A percentile compares a stretch with the other conserved stretches of the same genome.
Evolutionary conservation across 92 coral and sea anemone genomes (phyloP).

Genomic region (Zoanthus sociatus): DNA sequence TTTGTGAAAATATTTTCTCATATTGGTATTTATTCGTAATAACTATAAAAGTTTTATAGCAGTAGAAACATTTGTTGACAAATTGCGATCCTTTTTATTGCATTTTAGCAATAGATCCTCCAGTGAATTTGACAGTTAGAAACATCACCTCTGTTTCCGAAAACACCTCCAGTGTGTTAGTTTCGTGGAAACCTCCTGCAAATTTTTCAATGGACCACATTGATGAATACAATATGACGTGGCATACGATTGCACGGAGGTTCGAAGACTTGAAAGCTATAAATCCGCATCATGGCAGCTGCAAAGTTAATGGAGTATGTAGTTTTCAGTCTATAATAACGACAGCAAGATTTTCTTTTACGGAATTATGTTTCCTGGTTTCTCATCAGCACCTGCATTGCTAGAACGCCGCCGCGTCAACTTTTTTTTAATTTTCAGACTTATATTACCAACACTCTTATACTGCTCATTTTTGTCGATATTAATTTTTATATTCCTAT

Average conservation of each 20-base stretch:
- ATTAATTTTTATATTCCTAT: too few relatives aligned
- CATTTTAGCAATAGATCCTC: slow-evolving; percentile 64
- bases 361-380: not conserved
- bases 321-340: not conserved
- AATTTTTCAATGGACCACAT: slow-evolving; percentile 29
- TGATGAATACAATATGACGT: slow-evolving; percentile 56
- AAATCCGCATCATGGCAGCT: slow-evolving; percentile 19
- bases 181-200: slow-evolving; percentile 74
- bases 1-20: too few relatives aligned
- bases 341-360: not conserved
- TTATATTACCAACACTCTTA: too few relatives aligned
- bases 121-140: slow-evolving; percentile 62
- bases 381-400: not conserved
- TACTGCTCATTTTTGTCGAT: too few relatives aligned
- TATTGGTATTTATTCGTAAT: too few relatives aligned
- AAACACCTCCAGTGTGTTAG: slow-evolving; percentile 69
- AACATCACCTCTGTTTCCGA: slow-evolving; percentile 62
- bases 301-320: slow-evolving; percentile 15
- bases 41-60: not conserved
- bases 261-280: not conserved
- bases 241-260: slow-evolving; percentile 42
- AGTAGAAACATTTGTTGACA: not conserved
- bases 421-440: too few relatives aligned
- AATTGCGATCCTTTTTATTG: not conserved
- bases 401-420: too few relatives aligned